These are phyloP conservation scores for Epizoanthus rinbou DNA, from an alignment of 92 coral and sea anemone genomes.

Conservation along the genomic window DNA sequence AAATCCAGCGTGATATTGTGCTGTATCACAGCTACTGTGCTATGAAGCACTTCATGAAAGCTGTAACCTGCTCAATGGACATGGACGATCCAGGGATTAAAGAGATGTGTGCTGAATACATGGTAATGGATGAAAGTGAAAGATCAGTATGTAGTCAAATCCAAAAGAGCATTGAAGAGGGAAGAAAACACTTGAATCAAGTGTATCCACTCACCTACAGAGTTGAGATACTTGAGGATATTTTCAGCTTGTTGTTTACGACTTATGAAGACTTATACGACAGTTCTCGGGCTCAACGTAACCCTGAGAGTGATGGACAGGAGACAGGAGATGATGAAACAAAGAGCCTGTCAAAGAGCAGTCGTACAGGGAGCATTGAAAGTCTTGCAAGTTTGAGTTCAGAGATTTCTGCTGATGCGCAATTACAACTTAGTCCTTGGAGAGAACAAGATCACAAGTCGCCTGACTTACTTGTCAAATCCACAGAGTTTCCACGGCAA, in stretches of 20 bases:
- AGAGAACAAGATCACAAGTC: conserved; percentile 56
- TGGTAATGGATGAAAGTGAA: neutral
- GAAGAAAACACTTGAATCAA: conserved; percentile 67
- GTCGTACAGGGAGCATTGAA: conserved; percentile 88
- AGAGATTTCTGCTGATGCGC: conserved; percentile 54
- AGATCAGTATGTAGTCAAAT: neutral
- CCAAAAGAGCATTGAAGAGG: conserved; percentile 59
- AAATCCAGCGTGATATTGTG: conserved; percentile 85
- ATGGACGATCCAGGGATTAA: neutral
- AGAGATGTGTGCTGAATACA: conserved; percentile 8
- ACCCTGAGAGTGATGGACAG: conserved; percentile 81
- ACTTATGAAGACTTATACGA: conserved; percentile 86
- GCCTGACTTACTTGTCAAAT: conserved; percentile 20
- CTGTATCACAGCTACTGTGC: conserved; percentile 94
- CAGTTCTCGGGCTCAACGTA: conserved; percentile 62
- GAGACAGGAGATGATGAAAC: conserved; percentile 89
- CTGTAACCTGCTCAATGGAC: conserved; percentile 48
- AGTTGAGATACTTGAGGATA: conserved; percentile 86
- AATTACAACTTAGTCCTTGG: conserved; percentile 49
- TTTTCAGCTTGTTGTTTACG: conserved; percentile 90
- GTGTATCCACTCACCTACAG: conserved; percentile 90
- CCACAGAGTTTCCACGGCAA: neutral
- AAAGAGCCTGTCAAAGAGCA: conserved; percentile 80
- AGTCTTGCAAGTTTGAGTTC: conserved; percentile 84
- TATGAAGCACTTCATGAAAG: conserved; percentile 81